Evolutionary conservation across 2,888 invertebrate species (phyloP).

Genomic region (Ophion slaviceki): DNA sequence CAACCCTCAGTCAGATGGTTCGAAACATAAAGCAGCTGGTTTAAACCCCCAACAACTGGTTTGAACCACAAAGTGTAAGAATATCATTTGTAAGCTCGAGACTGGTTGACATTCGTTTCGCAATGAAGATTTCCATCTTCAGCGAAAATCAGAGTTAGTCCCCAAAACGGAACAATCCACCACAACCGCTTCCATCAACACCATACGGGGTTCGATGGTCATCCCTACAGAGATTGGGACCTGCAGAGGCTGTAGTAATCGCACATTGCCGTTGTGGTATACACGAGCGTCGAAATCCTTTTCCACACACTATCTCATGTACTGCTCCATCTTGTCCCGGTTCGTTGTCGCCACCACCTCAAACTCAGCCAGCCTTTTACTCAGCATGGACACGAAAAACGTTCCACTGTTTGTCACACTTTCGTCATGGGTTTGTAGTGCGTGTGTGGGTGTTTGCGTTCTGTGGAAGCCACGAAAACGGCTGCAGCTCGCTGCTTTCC

Average conservation of each 20-base stretch:
- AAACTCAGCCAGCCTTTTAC: constrained; percentile 19
- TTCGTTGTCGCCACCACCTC: not conserved
- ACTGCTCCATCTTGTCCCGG: not conserved
- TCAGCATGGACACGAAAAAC: constrained; percentile 13
- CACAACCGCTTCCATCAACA: no score
- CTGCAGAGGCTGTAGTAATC: not conserved
- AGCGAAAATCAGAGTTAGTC: no score
- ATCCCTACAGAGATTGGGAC: constrained; percentile 26
- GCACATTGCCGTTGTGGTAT: not conserved
- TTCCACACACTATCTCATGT: not conserved
- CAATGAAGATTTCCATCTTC: no score
- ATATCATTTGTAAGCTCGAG: no score
- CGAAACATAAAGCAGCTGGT: no score
- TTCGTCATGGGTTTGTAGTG: not conserved
- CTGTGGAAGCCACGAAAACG: constrained; percentile 8
- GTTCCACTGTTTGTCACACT: constrained; percentile 33
- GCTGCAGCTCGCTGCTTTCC: constrained; percentile 44
- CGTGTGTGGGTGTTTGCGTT: not conserved
- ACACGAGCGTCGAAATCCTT: constrained; percentile 16
- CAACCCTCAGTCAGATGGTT: no score
- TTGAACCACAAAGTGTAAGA: no score
- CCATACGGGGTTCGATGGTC: constrained; percentile 15
- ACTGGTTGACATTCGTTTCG: no score
- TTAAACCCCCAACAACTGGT: no score
- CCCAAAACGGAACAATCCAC: no score